phyloP scores from a whole-genome alignment of 2,113 vertebrate species.

The Gulo gulo region DNA sequence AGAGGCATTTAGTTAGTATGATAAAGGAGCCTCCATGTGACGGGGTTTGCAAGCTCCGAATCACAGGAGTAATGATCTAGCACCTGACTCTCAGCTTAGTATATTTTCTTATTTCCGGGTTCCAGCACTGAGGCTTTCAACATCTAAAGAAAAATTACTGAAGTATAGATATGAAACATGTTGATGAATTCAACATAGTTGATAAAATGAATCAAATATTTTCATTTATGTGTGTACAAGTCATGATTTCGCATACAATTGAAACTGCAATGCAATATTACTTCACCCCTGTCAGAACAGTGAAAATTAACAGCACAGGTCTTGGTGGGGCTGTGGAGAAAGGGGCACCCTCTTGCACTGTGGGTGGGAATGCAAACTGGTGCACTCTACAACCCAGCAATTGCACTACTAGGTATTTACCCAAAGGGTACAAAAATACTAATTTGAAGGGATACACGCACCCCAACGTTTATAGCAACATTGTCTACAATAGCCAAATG shows the following conservation, averaged over 20 bases:
- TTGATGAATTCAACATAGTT: not conserved
- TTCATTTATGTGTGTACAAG: not conserved
- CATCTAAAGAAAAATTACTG: not conserved
- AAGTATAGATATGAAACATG: not conserved
- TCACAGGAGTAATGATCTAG: no score
- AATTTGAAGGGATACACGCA: no score
- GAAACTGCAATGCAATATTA: not conserved
- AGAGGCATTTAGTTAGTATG: not conserved
- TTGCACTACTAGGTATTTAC: no score
- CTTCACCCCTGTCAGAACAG: not conserved
- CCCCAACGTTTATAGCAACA: no score
- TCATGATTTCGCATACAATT: not conserved
- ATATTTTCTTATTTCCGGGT: not conserved
- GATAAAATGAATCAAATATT: not conserved
- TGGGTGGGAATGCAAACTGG: no score
- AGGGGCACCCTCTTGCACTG: no score
- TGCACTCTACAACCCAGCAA: no score
- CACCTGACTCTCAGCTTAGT: not conserved
- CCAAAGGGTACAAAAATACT: no score
- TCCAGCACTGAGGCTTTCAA: not conserved
- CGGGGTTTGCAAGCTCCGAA: not conserved
- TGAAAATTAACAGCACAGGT: not conserved
- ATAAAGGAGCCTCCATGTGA: not conserved
- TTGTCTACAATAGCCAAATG: no score
- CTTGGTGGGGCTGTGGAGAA: no score